phyloP scores from a whole-genome alignment of 2,888 invertebrate species.

The Microchrysa polita region DNA sequence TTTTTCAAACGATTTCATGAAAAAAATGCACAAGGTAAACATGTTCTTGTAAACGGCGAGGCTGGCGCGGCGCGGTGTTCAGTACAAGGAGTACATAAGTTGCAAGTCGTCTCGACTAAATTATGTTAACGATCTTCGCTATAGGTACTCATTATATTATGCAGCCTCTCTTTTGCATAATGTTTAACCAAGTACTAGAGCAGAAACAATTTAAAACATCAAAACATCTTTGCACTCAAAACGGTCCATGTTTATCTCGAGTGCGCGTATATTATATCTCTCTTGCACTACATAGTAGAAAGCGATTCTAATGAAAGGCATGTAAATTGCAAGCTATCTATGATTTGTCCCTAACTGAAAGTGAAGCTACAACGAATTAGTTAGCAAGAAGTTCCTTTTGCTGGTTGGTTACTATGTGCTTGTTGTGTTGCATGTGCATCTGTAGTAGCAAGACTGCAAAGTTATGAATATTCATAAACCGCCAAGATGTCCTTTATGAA shows the following conservation, averaged over 20 bases:
- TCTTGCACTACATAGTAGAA: background rate
- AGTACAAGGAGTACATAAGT: too few species aligned
- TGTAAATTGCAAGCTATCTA: conserved; percentile 30
- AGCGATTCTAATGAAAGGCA: conserved; percentile 9
- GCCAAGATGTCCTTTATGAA: conserved; percentile 36
- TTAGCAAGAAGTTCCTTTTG: conserved; percentile 27
- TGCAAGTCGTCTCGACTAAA: too few species aligned
- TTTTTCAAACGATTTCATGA: too few species aligned
- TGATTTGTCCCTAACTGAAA: conserved; percentile 23
- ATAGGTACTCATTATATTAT: background rate
- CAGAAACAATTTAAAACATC: conserved; percentile 14
- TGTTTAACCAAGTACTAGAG: background rate
- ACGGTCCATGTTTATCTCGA: conserved; percentile 19
- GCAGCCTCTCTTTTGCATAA: conserved; percentile 18
- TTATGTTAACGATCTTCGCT: too few species aligned
- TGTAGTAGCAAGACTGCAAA: conserved; percentile 22
- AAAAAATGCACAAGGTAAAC: too few species aligned
- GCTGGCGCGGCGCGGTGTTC: too few species aligned
- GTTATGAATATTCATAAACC: conserved; percentile 33
- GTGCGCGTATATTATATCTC: too few species aligned
- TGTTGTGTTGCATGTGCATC: conserved; percentile 4
- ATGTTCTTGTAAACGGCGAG: too few species aligned
- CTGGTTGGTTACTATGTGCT: background rate
- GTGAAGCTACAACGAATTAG: conserved; percentile 23
- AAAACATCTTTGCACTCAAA: conserved; percentile 20